Evolutionary conservation across 2,797 vertebrate genomes (phyloP), one percentile per base, ranked within the genome.

Genomic region (Apogon talboti): DNA sequence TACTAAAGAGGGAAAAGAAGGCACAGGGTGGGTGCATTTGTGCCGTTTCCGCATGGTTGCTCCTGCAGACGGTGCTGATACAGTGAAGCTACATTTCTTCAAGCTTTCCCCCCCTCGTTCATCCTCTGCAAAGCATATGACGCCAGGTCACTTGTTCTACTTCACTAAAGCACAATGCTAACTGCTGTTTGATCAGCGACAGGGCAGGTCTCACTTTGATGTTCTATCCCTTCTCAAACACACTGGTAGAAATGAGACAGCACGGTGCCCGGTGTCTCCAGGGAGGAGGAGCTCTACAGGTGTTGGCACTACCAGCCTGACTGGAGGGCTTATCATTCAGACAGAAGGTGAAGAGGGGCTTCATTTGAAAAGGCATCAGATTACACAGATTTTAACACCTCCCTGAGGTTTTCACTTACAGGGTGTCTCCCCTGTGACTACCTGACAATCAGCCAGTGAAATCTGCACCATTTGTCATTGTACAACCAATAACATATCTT

Each of bases 1-100:
- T 69, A 78, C 67, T 48, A 59, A 73, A 65, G 59, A 81, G 38
- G 56, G 66, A 55, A 50, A 54, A 53, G n/a, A 53, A 55, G 71
- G 50, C 19, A 21, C 19, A 21, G 69, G 57, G 43, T 19, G 48
- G 58, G 66, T 72, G 83, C 56, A 70, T 87, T 79, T 73, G 71
- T 54, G 71, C 81, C 19, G 5, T 89, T 88, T 85, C 81, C 79
- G 78, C 84, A 76, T 78, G 77, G 55, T 28, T 78, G 79, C 73
- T 56, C 50, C 67, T 45, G 60, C 75, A 58, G n/a, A 58, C 76
- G 58, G 57, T 1, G 54, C 63, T 74, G 70, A 52, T 76, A 49
- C 71, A 65, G 67, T 71, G 65, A 45, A 66, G 61, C 71, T 67
- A 52, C 6, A 51, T 41, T 54, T 65, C 56, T 18, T 24, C 40